Conservation (phyloP, 2,888 invertebrate species). For the Drosophila formosana region DNA sequence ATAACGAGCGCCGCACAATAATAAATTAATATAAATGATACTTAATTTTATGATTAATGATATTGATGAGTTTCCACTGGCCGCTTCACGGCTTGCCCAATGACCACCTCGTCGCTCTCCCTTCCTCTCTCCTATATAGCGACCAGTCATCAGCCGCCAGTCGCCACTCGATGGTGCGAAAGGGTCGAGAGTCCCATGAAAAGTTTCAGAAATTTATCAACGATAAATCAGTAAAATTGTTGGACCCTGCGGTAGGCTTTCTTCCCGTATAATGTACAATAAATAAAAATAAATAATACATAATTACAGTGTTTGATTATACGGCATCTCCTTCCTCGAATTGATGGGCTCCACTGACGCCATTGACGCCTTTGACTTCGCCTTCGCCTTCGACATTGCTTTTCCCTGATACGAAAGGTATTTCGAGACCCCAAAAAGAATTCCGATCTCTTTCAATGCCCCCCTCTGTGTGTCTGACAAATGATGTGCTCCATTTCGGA, state of each 20-base stretch:
- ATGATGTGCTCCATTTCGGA: constrained; percentile 54
- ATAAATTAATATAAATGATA: constrained; percentile 83
- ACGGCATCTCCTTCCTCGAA: constrained; percentile 24
- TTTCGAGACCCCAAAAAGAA: constrained; percentile 31
- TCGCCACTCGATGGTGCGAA: constrained; percentile 27
- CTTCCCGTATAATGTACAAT: constrained; percentile 64
- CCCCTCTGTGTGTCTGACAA: constrained; percentile 59
- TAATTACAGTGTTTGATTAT: constrained; percentile 77
- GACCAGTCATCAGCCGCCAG: constrained; percentile 17
- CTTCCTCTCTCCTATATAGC: neutral
- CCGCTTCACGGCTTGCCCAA: constrained; percentile 38
- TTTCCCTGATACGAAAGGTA: constrained; percentile 11
- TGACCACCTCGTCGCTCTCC: constrained; percentile 4
- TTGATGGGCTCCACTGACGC: constrained; percentile 60
- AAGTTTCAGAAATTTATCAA: constrained; percentile 77
- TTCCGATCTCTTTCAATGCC: constrained; percentile 23
- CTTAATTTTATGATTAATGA: constrained; percentile 83
- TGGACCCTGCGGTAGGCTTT: constrained; percentile 21
- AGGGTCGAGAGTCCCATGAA: constrained; percentile 53
- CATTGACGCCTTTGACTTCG: constrained; percentile 60
- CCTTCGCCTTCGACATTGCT: neutral
- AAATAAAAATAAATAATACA: constrained; percentile 80
- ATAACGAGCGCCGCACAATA: constrained; percentile 66
- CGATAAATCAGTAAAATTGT: constrained; percentile 71
- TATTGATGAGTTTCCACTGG: constrained; percentile 77